phyloP scores from a whole-genome alignment of 1,140 invertebrate genomes.

The Halyomorpha halys region DNA sequence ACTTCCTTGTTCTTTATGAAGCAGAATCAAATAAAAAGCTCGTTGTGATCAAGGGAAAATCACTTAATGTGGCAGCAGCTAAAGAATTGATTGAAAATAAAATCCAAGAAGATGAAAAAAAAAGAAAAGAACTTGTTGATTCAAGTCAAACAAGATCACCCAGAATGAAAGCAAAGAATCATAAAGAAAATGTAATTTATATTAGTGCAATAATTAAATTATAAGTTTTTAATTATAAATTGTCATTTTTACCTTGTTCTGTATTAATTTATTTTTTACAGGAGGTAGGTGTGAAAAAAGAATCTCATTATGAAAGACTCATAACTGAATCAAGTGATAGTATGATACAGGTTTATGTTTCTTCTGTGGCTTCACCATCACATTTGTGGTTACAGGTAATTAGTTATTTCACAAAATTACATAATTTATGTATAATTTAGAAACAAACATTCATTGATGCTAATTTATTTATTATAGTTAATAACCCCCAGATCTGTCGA shows the following conservation, averaged over 20 bases:
- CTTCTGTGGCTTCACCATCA: slow-evolving; percentile 62
- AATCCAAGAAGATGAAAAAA: slow-evolving; percentile 44
- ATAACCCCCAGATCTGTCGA: slow-evolving; percentile 54
- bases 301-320: slow-evolving; percentile 25
- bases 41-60: slow-evolving; percentile 46
- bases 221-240: not conserved
- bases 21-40: slow-evolving; percentile 21
- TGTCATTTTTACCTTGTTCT: not conserved
- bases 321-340: slow-evolving; percentile 36
- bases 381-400: slow-evolving; percentile 81
- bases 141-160: slow-evolving; percentile 41
- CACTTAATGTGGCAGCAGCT: slow-evolving; percentile 48
- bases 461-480: slow-evolving; percentile 35
- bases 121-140: slow-evolving; percentile 39
- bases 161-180: slow-evolving; percentile 34
- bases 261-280: not conserved
- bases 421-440: too few species aligned
- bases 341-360: slow-evolving; percentile 68
- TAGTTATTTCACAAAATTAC: slow-evolving; percentile 2
- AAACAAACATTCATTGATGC: not conserved
- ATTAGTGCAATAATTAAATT: not conserved
- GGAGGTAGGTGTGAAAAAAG: not conserved
- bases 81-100: slow-evolving; percentile 48
- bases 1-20: not conserved
- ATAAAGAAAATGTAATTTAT: slow-evolving; percentile 4